Evolutionary conservation across 2,797 vertebrate genomes (phyloP), one percentile per base, ranked within the genome.

Genomic region (Ptychobarbus kaznakovi): DNA sequence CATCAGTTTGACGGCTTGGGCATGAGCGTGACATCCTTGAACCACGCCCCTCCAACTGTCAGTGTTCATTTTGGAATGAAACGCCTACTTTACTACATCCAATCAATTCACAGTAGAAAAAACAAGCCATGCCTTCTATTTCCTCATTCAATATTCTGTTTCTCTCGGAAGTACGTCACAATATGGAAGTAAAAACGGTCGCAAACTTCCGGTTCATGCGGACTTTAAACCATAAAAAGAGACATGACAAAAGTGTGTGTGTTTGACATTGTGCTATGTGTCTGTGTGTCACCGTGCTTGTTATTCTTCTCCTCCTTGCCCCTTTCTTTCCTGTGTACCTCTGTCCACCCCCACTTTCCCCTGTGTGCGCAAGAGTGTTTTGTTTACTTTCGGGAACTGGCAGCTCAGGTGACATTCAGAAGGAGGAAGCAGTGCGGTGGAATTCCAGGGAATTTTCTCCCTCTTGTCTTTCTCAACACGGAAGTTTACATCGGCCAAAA

Each of bases 381-480:
- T 76, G 78, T 80, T 84, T 84, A 80, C 76, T 76, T 88, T 87
- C 81, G 84, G 83, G 86, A 87, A 90, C 88, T 77, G 74, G 28
- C 66, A 88, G 78, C 90, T 89, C 87, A 90, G 86, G 87, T 89
- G 75, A 86, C 90, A 68, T 73, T 85, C 25, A 20, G 73, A 76
- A 87, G 75, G 83, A 89, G 87, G 87, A 90, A 89, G 83, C 83
- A 84, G 82, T 75, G 12, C 65, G 20, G 20, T 88, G 81, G 73
- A 90, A 90, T 90, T 88, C 83, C 81, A 87, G 87, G 78, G 86
- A 90, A 82, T 75, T 88, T 88, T 88, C 73, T 86, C 77, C 79
- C 81, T 49, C 49, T 70, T 28, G 65, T 87, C 81, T 88, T 80
- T 77, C 80, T 78, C 86, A 86, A 86, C 83, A 82, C 56, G 83